These are phyloP conservation scores for Bombyx mandarina DNA, from an alignment of 1,140 invertebrate species.

Conservation along the genomic window DNA sequence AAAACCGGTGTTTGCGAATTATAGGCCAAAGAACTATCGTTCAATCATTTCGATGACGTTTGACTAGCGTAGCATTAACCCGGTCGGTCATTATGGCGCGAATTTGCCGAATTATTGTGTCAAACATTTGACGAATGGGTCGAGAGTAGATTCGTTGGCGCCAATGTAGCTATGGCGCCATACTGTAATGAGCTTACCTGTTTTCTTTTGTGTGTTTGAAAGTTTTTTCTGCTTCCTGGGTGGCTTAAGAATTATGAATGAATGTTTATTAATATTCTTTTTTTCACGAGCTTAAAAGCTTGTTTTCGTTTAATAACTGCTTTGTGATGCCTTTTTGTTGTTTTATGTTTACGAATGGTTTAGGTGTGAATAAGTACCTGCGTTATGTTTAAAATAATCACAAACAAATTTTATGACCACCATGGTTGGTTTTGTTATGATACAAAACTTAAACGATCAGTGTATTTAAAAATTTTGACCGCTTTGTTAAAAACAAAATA, in stretches of 20 bases:
- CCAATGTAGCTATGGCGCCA: conserved; percentile 10
- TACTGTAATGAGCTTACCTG: conserved; percentile 20
- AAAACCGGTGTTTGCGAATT: conserved; percentile 7
- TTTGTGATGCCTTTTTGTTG: not conserved
- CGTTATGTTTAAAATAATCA: too few relatives aligned
- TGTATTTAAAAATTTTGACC: too few relatives aligned
- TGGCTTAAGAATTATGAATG: conserved; percentile 23
- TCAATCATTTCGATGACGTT: conserved; percentile 16
- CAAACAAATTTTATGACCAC: too few relatives aligned
- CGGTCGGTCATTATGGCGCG: conserved; percentile 18
- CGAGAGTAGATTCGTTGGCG: conserved; percentile 16
- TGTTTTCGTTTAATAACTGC: not conserved
- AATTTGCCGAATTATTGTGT: conserved; percentile 28
- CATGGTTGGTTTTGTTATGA: too few relatives aligned
- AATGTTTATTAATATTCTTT: conserved; percentile 8
- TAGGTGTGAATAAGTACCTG: too few relatives aligned
- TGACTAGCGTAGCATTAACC: conserved; percentile 27
- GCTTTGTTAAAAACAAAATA: too few relatives aligned
- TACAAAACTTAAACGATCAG: too few relatives aligned
- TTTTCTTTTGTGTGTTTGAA: conserved; percentile 12
- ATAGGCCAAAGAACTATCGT: conserved; percentile 13
- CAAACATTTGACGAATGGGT: conserved; percentile 32
- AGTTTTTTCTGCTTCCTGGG: conserved; percentile 19
- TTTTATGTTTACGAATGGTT: too few relatives aligned
- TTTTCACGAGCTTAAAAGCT: not conserved